Percentiles rank a stretch among this genome's conserved stretches.
phyloP scores from a whole-genome alignment of 1,140 invertebrate genomes.

The Drosophila lowei region DNA sequence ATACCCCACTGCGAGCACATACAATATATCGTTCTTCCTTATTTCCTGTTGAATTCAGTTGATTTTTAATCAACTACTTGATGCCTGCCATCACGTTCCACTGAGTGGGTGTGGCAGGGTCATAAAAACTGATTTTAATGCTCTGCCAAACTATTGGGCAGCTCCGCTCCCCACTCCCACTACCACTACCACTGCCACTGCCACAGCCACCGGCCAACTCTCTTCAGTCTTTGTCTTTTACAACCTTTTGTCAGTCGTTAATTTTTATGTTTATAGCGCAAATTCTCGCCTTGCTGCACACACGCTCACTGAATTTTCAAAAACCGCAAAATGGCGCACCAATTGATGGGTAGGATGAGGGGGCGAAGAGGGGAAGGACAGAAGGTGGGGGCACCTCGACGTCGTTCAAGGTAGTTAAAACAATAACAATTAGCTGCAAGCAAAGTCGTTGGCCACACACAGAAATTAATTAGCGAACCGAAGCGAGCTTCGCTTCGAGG shows the following conservation, averaged over 20 bases:
- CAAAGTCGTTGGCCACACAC: constrained; percentile 72
- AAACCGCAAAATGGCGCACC: constrained; percentile 60
- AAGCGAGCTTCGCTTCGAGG: constrained; percentile 25
- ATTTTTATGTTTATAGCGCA: constrained; percentile 81
- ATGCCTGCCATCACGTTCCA: constrained; percentile 44
- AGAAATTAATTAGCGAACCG: constrained; percentile 71
- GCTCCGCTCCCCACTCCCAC: neutral
- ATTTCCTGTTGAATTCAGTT: constrained; percentile 48
- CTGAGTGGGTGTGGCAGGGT: constrained; percentile 58
- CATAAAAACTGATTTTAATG: constrained; percentile 82
- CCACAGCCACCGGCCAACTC: too few species aligned
- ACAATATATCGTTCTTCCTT: neutral
- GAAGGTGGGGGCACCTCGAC: constrained; percentile 2
- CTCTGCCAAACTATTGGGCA: constrained; percentile 33
- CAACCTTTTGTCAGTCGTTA: constrained; percentile 79
- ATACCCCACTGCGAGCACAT: too few species aligned
- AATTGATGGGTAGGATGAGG: constrained; percentile 15
- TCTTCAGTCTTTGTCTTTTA: constrained; percentile 72
- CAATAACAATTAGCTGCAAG: constrained; percentile 78
- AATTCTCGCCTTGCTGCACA: constrained; percentile 80
- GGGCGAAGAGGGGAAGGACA: neutral
- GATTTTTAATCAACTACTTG: constrained; percentile 71
- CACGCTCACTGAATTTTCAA: constrained; percentile 57
- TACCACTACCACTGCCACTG: neutral
- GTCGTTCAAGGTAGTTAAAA: constrained; percentile 69